Base-by-base conservation (phyloP, 2,113 vertebrate genomes). In the Coracopsis vasa region DNA sequence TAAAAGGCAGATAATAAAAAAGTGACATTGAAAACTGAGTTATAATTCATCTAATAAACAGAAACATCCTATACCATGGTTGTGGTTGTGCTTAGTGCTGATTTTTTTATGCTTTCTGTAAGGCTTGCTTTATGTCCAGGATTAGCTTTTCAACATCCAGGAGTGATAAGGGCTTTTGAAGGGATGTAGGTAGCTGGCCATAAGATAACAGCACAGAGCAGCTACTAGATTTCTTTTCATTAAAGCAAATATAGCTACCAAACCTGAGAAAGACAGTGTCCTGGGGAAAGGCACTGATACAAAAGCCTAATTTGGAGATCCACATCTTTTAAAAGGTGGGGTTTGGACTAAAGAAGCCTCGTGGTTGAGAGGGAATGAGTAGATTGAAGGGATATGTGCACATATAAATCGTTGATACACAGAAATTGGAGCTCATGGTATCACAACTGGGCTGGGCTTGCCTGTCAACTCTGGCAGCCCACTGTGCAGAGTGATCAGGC, bases 101-200 rank as follows among this genome's bases (percentile, higher is more conserved):
- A 97, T 82, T 86, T 93, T 85, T 96, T 94, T 80, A 94, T 93
- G 92, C 60, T 86, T 94, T 94, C 42, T 93, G 29, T 80, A 95
- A 95, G n/a, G 11, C 74, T 96, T 83, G 41, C 87, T 96, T 96
- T 93, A 96, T 93, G 64, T 74, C 74, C 25, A 66, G 92, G 93
- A 95, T 96, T 95, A 96, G 90, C 70, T 94, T 95, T 96, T 90
- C 92, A 66, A 80, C 74, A 80, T 92, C 44, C 37, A 80, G 45
- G 33, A 77, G 62, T 64, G 89, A 94, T 95, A 94, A 93, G 85
- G 56, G 74, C 58, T 90, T 95, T 91, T 75, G 81, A 94, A 88
- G 56, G 25, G 64, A 33, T 77, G 7, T 85, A 80, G 90, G 84
- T 94, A 95, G 80, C 78, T 51, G 71, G 37, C n/a, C 13, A 1